A percentile compares a stretch with the other conserved stretches of the same genome.
These are phyloP conservation scores for Myiothlypis coronata DNA, from an alignment of 2,797 vertebrate genomes.

Conservation along the genomic window DNA sequence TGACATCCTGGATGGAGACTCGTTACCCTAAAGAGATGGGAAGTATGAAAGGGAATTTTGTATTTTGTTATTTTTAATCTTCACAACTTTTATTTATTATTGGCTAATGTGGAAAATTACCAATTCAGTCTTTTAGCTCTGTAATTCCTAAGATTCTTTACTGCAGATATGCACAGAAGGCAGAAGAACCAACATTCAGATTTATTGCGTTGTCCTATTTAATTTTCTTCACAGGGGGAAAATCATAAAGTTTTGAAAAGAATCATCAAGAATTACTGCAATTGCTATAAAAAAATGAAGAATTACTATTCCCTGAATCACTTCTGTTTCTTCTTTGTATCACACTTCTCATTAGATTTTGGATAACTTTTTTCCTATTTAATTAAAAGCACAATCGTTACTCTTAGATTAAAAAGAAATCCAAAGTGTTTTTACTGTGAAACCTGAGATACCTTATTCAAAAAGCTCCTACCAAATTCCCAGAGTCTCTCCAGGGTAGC, in stretches of 20 bases:
- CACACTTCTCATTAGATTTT: not conserved
- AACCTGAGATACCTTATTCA: not conserved
- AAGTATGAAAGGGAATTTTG: not conserved
- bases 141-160: not conserved
- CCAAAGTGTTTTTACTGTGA: not conserved
- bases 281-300: not conserved
- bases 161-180: accelerated
- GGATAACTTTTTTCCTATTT: not conserved
- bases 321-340: not conserved
- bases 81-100: not conserved
- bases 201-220: not conserved
- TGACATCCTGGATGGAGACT: accelerated
- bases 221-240: not conserved
- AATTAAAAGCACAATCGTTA: not conserved
- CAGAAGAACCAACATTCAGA: not conserved
- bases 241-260: not conserved
- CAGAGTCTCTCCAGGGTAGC: not conserved
- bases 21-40: not conserved
- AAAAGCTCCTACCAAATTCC: not conserved
- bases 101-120: not conserved
- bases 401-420: not conserved
- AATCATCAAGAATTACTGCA: accelerated
- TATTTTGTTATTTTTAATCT: not conserved
- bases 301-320: not conserved
- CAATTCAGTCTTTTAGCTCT: not conserved